These are phyloP conservation scores for Anastrepha obliqua DNA, from an alignment of 1,140 invertebrate species.

Conservation along the genomic window DNA sequence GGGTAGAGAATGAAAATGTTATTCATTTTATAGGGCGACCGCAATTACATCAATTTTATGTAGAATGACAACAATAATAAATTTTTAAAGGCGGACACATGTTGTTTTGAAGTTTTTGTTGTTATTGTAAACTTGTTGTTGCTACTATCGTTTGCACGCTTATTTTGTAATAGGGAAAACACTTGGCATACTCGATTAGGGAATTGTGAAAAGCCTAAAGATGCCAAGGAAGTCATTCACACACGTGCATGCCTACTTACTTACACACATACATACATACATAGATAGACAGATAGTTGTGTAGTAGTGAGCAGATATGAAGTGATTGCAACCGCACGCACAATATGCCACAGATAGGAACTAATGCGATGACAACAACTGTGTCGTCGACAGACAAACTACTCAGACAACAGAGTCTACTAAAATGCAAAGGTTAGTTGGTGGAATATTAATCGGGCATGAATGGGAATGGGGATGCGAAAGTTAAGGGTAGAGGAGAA, in stretches of 20 bases:
- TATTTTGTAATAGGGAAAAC: not conserved
- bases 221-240: not conserved
- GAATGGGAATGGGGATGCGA: not conserved
- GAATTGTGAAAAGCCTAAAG: not conserved
- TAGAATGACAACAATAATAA: conserved; percentile 40
- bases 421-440: conserved; percentile 20
- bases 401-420: conserved; percentile 5
- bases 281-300: not conserved
- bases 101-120: conserved; percentile 10
- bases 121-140: not conserved
- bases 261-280: not conserved
- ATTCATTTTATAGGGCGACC: conserved; percentile 45
- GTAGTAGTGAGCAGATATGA: no score
- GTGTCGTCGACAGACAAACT: conserved; percentile 34
- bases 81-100: conserved; percentile 50
- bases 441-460: not conserved
- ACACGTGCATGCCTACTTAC: conserved; percentile 22
- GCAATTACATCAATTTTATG: conserved; percentile 45
- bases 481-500: not conserved
- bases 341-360: conserved; percentile 31
- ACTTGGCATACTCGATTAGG: not conserved
- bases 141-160: not conserved
- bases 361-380: conserved; percentile 46
- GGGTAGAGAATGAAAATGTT: conserved; percentile 35
- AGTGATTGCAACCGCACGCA: conserved; percentile 37